A percentile compares a stretch with the other conserved stretches of the same genome.
Evolutionary conservation across 2,888 invertebrate genomes (phyloP).

Genomic region (Andricus curvator): DNA sequence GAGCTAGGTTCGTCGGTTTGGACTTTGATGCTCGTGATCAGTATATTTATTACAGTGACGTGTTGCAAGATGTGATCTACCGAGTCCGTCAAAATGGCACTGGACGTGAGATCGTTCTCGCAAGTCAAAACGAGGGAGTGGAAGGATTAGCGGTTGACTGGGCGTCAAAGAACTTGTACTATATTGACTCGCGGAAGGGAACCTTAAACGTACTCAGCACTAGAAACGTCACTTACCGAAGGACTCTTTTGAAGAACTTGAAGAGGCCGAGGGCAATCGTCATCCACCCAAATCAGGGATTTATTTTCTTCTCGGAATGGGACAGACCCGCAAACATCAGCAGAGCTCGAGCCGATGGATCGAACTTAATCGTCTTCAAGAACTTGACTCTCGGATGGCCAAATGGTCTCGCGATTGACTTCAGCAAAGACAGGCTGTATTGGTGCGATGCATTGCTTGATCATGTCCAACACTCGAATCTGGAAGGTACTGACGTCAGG

Average conservation of each 20-base stretch:
- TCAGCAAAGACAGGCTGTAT: conserved; percentile 91
- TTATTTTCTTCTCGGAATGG: conserved; percentile 97
- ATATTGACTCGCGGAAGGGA: conserved; percentile 96
- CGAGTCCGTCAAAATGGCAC: conserved; percentile 89
- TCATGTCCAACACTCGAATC: conserved; percentile 95
- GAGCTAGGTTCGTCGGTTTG: conserved; percentile 95
- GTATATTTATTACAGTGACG: conserved; percentile 98
- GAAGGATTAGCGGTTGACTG: conserved; percentile 97
- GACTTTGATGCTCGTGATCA: conserved; percentile 95
- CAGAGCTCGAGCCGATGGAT: conserved; percentile 94
- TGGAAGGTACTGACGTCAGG: conserved; percentile 94
- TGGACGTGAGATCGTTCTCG: conserved; percentile 92
- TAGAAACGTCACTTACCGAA: conserved; percentile 89
- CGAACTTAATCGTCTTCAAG: conserved; percentile 90
- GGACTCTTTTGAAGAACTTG: conserved; percentile 91
- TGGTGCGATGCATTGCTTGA: conserved; percentile 98
- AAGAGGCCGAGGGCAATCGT: conserved; percentile 97
- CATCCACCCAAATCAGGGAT: conserved; percentile 97
- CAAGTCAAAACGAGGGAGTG: conserved; percentile 97
- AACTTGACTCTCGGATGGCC: conserved; percentile 98
- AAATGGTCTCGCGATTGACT: conserved; percentile 97
- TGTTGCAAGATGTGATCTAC: conserved; percentile 96
- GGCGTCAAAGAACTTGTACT: conserved; percentile 96
- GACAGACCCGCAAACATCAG: conserved; percentile 98
- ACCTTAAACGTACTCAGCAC: conserved; percentile 96